A percentile compares a stretch with the other conserved stretches of the same genome.
These are phyloP conservation scores for Lamellibrachia satsuma DNA, from an alignment of 2,888 invertebrate species.

Conservation along the genomic window DNA sequence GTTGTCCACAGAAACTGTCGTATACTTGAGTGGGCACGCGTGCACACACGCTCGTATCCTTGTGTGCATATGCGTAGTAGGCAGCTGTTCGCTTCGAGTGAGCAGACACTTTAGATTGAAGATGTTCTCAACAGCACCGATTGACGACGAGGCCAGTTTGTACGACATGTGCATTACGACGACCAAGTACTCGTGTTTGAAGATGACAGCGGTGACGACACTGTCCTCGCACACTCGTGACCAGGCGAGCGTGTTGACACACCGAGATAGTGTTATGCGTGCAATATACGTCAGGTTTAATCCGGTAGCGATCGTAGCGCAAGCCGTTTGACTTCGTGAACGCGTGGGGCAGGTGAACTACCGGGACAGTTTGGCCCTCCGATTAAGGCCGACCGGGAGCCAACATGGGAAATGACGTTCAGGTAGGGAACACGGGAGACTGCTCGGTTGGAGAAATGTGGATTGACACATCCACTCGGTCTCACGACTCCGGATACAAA, in stretches of 20 bases:
- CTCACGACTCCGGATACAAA: not conserved
- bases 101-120: not conserved
- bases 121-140: not conserved
- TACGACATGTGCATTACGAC: not conserved
- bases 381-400: not conserved
- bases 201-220: not conserved
- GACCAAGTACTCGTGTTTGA: not conserved
- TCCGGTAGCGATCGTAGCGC: not conserved
- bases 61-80: not conserved
- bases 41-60: not conserved
- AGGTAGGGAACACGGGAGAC: not conserved
- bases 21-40: not conserved
- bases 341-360: not conserved
- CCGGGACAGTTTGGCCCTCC: not conserved
- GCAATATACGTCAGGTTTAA: not conserved
- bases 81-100: not conserved
- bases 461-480: not conserved
- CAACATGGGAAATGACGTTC: not conserved
- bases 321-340: not conserved
- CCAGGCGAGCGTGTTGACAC: not conserved
- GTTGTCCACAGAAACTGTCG: not conserved
- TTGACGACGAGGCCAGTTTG: not conserved
- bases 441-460: not conserved
- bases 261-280: not conserved
- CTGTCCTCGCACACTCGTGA: not conserved